Evolutionary conservation across 1,140 invertebrate genomes (phyloP), one percentile per base, ranked within the genome.

Genomic region (Magallana angulata): DNA sequence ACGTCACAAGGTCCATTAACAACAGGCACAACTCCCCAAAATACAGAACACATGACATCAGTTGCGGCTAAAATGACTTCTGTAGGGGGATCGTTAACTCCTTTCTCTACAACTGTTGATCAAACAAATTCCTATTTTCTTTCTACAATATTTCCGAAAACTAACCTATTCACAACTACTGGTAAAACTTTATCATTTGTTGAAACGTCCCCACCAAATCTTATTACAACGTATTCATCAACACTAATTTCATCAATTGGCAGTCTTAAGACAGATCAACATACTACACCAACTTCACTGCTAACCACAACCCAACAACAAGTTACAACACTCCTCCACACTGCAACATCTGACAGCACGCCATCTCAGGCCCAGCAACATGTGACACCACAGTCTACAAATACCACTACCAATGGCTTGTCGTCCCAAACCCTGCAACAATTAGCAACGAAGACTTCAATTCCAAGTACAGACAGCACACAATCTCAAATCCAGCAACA

Each of bases 401-500:
- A 48, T 5, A 18, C 16, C 18, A 7, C 14, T 64, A 64, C 60
- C 14, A 64, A 64, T 64, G 14, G 60, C 60, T 16, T 18, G 18
- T 6, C 14, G 18, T 64, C 60, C 8, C 60, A 64, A 18, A 18
- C 18, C 7, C 16, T 1, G 18, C 16, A 14, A 64, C 60, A 64
- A 18, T n/a, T 48, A 48, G 36, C 14, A 18, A 64, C 60, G 7
- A n/a, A 1, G 14, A 7, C 16, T 0, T 18, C 11, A 7, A 18
- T 16, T 16, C 7, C n/a, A 64, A 64, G 16, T n/a, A 64, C 68
- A 76, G 36, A 30, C 4, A 8, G 12, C 24, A 30, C 68, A 36
- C 9, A 11, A 36, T 76, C 68, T 76, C 68, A 76, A 76, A 12
- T 30, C 24, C 68, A 76, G 24, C 68, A 76, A 76, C 68, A 76